Conservation (phyloP, 2,113 vertebrate species). For the Toxotes chatareus region DNA sequence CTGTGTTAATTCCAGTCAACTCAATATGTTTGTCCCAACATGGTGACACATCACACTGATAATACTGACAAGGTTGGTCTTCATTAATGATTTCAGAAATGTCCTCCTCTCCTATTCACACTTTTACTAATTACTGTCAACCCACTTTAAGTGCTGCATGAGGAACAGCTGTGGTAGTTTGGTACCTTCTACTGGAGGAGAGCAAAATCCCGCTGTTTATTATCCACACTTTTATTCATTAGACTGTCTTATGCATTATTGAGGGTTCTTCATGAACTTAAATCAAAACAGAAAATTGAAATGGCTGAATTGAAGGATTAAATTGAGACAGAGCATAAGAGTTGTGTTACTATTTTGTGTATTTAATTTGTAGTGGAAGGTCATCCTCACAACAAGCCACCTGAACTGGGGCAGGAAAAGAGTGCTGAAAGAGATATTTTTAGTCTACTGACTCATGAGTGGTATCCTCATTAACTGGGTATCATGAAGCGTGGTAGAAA, state of each 20-base stretch:
- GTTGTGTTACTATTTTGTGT: background rate
- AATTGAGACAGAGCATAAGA: background rate
- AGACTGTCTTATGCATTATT: background rate
- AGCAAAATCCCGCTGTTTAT: background rate
- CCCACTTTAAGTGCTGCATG: background rate
- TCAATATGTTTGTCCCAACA: slow-evolving; percentile 52
- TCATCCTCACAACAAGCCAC: background rate
- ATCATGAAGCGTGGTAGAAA: slow-evolving; percentile 16
- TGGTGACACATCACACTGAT: slow-evolving; percentile 28
- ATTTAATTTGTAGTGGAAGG: background rate
- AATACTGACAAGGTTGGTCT: slow-evolving; percentile 25
- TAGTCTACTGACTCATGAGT: slow-evolving; percentile 1
- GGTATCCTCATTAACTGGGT: slow-evolving; percentile 24
- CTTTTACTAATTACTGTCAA: slow-evolving; percentile 26
- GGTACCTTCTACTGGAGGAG: background rate
- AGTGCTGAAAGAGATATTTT: slow-evolving; percentile 7
- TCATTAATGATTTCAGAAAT: slow-evolving; percentile 36
- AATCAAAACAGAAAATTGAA: background rate
- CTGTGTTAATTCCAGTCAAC: slow-evolving; percentile 49
- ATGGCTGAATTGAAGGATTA: too few relatives aligned
- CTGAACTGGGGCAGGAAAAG: slow-evolving; percentile 3
- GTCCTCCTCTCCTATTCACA: background rate
- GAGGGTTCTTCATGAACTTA: background rate
- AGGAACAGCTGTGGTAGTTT: slow-evolving; percentile 16
- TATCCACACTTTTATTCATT: background rate